Evolutionary conservation across 2,113 vertebrate genomes (phyloP), one percentile per base, ranked within the genome.

Genomic region (Aramus guarauna): DNA sequence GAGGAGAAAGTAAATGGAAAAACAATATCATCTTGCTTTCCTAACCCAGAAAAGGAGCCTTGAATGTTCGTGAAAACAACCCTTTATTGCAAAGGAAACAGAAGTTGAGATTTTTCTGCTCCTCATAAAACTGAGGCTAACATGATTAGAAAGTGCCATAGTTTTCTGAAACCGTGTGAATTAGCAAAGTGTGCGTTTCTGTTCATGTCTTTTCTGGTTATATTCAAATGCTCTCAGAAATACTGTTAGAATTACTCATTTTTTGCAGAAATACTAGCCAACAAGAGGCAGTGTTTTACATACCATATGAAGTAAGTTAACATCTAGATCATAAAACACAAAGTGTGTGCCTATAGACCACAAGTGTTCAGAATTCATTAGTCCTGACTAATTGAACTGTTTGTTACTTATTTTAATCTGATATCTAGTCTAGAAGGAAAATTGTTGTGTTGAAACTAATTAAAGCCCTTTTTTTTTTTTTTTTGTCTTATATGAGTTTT

Each of bases 1-100:
- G 77, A 95, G 86, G 81, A 78, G 68, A 93, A 94, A 88, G 68
- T 92, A 76, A 90, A 66, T 80, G 89, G 80, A 90, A 85, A 96
- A 94, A 83, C 84, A 95, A 26, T 47, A 76, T 78, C 26, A 59
- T 92, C 62, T 85, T 94, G 56, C 69, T 96, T 91, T 92, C 63
- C 68, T 94, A 92, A 88, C 63, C n/a, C 41, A 79, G 95, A 74
- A 95, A 81, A 96, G 23, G 43, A 96, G 32, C 17, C 47, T 66
- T 77, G 67, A 95, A 72, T 85, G 69, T 64, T 83, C 58, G 24
- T 52, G n/a, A 92, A 97, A 97, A 92, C 78, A 90, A 60, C 75
- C 27, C 93, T 93, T 84, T 91, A 43, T 59, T 90, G 41, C 81
- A 79, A 83, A 93, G 23, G 36, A 97, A 95, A 80, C 43, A 72